These are phyloP conservation scores for Coelopa pilipes DNA, from an alignment of 2,888 invertebrate genomes.

Conservation along the genomic window DNA sequence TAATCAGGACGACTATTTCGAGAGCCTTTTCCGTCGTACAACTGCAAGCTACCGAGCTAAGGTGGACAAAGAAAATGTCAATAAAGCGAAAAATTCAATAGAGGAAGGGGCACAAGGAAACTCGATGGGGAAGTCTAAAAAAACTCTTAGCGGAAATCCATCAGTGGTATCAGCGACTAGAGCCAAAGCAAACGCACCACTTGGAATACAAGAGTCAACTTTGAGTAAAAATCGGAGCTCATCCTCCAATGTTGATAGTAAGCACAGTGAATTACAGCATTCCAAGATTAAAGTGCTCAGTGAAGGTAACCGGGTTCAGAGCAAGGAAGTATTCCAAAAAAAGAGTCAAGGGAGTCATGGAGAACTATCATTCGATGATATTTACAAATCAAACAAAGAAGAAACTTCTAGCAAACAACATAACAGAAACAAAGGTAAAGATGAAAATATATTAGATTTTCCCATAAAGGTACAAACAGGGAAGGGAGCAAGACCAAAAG, in stretches of 20 bases:
- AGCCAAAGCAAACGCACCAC: no score
- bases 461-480: background rate
- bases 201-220: no score
- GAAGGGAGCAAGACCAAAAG: background rate
- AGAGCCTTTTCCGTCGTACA: slow-evolving; percentile 61
- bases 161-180: no score
- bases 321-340: background rate
- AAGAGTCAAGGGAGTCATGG: no score
- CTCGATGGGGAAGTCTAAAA: background rate
- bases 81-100: background rate
- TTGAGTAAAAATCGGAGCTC: background rate
- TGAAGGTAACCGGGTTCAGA: slow-evolving; percentile 3
- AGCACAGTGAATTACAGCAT: background rate
- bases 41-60: slow-evolving; percentile 67
- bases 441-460: background rate
- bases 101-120: background rate
- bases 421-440: background rate
- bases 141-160: no score
- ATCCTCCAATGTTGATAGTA: background rate
- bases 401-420: background rate
- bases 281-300: background rate
- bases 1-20: slow-evolving; percentile 56
- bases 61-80: slow-evolving; percentile 53
- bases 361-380: no score
- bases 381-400: background rate